Evolutionary conservation across 2,888 invertebrate genomes (phyloP).

Genomic region (Zonitis immaculata): DNA sequence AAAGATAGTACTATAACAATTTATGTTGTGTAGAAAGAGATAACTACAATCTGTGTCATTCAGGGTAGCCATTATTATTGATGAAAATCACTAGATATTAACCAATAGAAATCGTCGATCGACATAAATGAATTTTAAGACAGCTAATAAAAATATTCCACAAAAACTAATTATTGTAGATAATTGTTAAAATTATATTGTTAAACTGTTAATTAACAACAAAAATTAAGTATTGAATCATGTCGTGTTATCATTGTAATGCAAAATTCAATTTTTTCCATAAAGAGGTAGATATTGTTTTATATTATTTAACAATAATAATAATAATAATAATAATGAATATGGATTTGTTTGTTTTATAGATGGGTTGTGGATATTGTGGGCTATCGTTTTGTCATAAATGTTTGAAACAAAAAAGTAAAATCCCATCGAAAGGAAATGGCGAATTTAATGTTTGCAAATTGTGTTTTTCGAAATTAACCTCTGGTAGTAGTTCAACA

Average conservation of each 20-base stretch:
- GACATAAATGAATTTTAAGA: too few species aligned
- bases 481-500: constrained; percentile 29
- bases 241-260: constrained; percentile 72
- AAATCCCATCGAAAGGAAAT: constrained; percentile 58
- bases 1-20: too few species aligned
- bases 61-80: too few species aligned
- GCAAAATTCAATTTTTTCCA: constrained; percentile 66
- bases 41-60: too few species aligned
- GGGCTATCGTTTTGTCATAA: constrained; percentile 79
- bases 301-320: constrained; percentile 10
- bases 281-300: constrained; percentile 57
- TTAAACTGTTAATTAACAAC: too few species aligned
- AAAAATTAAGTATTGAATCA: constrained; percentile 35
- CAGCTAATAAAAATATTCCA: too few species aligned
- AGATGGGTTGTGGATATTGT: constrained; percentile 81
- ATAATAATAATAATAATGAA: constrained; percentile 7
- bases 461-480: constrained; percentile 50
- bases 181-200: too few species aligned
- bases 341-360: constrained; percentile 36
- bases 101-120: too few species aligned
- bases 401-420: constrained; percentile 69
- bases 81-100: too few species aligned
- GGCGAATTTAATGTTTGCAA: constrained; percentile 64
- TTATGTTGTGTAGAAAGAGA: too few species aligned
- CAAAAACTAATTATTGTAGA: too few species aligned